Evolutionary conservation across 64 coral and sea anemone genomes (phyloP).

Genomic region (Hydrozoanthus tunicans): DNA sequence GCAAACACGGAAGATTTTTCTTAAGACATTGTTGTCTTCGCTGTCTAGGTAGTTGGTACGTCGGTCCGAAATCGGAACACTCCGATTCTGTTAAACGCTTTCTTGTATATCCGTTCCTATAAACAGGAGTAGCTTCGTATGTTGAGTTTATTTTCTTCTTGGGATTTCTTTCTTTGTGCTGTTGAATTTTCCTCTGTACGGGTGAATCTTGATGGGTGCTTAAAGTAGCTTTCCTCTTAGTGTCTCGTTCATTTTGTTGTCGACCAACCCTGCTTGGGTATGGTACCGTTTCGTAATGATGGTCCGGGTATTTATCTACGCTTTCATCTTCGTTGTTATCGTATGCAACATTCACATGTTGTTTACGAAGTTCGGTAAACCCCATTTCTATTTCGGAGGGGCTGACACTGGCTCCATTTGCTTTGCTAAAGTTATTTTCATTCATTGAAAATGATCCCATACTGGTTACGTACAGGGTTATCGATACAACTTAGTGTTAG

Average conservation of each 20-base stretch:
- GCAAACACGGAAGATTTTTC: background rate
- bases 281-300: constrained; percentile 19
- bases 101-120: constrained; percentile 9
- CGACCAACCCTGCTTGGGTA: background rate
- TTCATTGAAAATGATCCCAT: no score
- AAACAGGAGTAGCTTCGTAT: background rate
- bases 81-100: constrained; percentile 22
- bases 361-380: background rate
- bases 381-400: background rate
- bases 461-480: no score
- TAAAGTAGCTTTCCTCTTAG: background rate
- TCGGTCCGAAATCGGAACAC: constrained; percentile 5
- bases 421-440: no score
- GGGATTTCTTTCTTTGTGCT: constrained; percentile 17
- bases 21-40: background rate
- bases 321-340: background rate
- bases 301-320: constrained; percentile 19
- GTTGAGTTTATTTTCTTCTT: constrained; percentile 11
- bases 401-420: no score
- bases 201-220: background rate
- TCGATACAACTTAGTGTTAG: no score
- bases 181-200: background rate
- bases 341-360: constrained; percentile 24
- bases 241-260: background rate
- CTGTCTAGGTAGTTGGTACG: background rate